These are phyloP conservation scores for Cylloceria caligata DNA, from an alignment of 2,888 invertebrate species.

Conservation along the genomic window DNA sequence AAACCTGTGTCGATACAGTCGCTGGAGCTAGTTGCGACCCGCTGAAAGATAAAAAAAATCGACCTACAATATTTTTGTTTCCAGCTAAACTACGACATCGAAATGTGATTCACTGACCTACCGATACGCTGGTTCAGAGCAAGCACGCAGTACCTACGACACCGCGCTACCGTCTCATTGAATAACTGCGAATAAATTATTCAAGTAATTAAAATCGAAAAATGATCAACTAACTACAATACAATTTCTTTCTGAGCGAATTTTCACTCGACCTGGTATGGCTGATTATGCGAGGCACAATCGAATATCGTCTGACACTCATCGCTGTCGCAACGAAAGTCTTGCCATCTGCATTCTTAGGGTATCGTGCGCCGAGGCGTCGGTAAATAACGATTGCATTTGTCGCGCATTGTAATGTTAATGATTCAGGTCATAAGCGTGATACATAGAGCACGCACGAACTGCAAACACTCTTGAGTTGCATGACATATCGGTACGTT, in stretches of 20 bases:
- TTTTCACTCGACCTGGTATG: not conserved
- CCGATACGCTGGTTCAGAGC: too few species aligned
- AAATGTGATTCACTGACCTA: too few species aligned
- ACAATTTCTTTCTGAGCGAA: not conserved
- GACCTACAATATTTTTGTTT: too few species aligned
- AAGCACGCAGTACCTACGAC: too few species aligned
- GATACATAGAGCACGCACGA: not conserved
- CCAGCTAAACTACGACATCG: too few species aligned
- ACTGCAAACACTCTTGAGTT: conserved; percentile 11
- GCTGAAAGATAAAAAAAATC: too few species aligned
- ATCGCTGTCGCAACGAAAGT: not conserved
- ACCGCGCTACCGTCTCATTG: too few species aligned
- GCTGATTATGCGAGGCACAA: not conserved
- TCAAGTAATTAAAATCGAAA: not conserved
- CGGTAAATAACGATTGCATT: conserved; percentile 11
- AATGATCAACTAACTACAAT: too few species aligned
- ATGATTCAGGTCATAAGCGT: conserved; percentile 7
- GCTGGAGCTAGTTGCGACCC: too few species aligned
- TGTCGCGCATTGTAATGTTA: conserved; percentile 17
- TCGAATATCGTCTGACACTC: not conserved
- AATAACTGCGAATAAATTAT: not conserved
- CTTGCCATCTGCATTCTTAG: conserved; percentile 33
- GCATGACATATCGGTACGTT: not conserved
- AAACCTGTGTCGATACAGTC: too few species aligned
- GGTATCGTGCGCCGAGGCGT: conserved; percentile 25